Percentiles rank a stretch among this genome's conserved stretches.
phyloP scores from a whole-genome alignment of 2,797 vertebrate genomes.

The Chaunax sp. region DNA sequence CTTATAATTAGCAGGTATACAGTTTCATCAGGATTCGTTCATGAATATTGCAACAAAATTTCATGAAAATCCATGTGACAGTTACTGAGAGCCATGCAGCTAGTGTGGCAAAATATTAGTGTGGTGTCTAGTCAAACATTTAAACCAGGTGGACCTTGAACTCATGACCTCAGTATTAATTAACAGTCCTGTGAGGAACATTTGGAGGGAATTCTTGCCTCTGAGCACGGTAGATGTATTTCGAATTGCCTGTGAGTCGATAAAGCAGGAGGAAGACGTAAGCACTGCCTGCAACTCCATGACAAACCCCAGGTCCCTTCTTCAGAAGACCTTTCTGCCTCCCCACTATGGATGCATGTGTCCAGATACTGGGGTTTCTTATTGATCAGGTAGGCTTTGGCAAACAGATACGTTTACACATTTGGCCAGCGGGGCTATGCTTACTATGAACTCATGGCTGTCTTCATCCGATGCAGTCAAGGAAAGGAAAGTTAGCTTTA shows the following conservation, averaged over 20 bases:
- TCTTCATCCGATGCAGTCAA: constrained; percentile 70
- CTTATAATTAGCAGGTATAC: too few species aligned
- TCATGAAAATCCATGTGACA: too few species aligned
- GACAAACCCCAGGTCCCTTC: constrained; percentile 93
- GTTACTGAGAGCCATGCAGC: too few species aligned
- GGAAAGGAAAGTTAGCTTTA: constrained; percentile 70
- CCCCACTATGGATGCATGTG: constrained; percentile 89
- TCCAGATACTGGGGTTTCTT: constrained; percentile 93
- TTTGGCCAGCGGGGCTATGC: constrained; percentile 49
- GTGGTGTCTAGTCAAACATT: not conserved
- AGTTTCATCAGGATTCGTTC: too few species aligned
- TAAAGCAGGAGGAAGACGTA: constrained; percentile 92
- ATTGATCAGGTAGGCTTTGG: constrained; percentile 92
- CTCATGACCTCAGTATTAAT: not conserved
- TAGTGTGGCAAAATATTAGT: not conserved
- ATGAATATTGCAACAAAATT: too few species aligned
- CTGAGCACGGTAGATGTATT: constrained; percentile 91
- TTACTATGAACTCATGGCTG: constrained; percentile 70
- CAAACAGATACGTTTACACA: constrained; percentile 88
- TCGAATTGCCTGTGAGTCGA: constrained; percentile 90
- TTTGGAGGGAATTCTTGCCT: constrained; percentile 74
- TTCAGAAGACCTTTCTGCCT: constrained; percentile 92
- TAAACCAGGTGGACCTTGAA: too few species aligned
- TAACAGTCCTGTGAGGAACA: not conserved
- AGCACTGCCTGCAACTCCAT: constrained; percentile 90